phyloP scores from a whole-genome alignment of 2,113 vertebrate species.

The Smithornis capensis region DNA sequence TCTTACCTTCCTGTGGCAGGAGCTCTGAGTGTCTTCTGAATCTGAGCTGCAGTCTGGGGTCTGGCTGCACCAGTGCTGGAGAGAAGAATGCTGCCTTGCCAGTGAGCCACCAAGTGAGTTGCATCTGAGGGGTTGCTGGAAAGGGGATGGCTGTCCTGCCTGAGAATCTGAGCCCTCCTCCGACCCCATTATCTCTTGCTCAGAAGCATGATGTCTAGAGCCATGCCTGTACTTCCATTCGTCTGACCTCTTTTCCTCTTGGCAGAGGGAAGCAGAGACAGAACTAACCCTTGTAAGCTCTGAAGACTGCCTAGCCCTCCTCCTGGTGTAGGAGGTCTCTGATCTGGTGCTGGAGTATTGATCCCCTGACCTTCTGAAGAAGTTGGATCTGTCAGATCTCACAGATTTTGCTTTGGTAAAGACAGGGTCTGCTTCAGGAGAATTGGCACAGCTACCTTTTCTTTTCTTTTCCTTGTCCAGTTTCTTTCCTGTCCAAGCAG shows the following conservation, averaged over 20 bases:
- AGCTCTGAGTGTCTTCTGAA: conserved; percentile 50
- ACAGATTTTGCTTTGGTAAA: conserved; percentile 63
- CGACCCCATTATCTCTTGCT: conserved; percentile 10
- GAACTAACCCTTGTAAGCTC: conserved; percentile 46
- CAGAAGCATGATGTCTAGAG: conserved; percentile 46
- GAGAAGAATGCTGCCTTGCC: conserved; percentile 33
- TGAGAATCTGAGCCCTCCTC: conserved; percentile 61
- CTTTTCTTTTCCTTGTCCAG: conserved; percentile 62
- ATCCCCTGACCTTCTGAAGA: conserved; percentile 64
- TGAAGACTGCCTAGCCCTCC: conserved; percentile 56
- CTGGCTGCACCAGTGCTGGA: conserved; percentile 27
- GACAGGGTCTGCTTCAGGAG: conserved; percentile 60
- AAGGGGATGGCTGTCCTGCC: conserved; percentile 49
- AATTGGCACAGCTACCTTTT: conserved; percentile 61
- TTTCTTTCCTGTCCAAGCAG: conserved; percentile 67
- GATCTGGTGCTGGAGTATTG: conserved; percentile 47
- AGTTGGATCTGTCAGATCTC: conserved; percentile 59
- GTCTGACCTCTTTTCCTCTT: conserved; percentile 1
- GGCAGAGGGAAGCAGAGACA: conserved; percentile 47
- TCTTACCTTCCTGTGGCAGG: conserved; percentile 47
- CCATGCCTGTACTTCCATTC: conserved; percentile 48
- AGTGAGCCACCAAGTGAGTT: background rate
- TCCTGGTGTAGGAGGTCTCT: conserved; percentile 53
- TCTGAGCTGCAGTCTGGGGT: conserved; percentile 52
- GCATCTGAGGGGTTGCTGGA: conserved; percentile 14